phyloP scores from a whole-genome alignment of 2,113 vertebrate species.

The Embiotoca jacksoni region DNA sequence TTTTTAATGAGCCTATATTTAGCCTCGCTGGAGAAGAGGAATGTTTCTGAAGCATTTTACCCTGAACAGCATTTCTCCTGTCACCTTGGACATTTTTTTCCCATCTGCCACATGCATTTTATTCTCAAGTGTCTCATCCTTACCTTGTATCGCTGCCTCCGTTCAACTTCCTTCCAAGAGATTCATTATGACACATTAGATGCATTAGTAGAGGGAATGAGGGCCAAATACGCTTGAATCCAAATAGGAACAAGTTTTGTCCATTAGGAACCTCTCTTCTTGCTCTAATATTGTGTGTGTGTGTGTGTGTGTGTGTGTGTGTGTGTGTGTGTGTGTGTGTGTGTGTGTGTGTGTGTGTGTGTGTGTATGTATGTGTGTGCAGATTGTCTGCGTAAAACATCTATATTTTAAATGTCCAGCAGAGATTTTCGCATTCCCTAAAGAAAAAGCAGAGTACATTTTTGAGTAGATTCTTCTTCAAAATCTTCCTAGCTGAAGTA shows the following conservation, averaged over 20 bases:
- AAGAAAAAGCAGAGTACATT: neutral
- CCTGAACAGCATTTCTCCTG: constrained; percentile 70
- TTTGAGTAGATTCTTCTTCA: neutral
- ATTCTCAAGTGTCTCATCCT: constrained; percentile 33
- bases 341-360: neutral
- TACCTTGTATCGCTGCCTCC: constrained; percentile 22
- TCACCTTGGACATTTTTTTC: constrained; percentile 74
- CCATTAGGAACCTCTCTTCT: constrained; percentile 65
- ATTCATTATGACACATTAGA: constrained; percentile 71
- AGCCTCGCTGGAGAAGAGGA: constrained; percentile 61
- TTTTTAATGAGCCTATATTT: constrained; percentile 83
- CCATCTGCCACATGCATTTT: constrained; percentile 57
- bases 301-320: too few species aligned
- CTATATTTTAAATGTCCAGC: constrained; percentile 53
- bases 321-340: too few species aligned
- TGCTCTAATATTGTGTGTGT: constrained; percentile 10
- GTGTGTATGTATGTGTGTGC: neutral
- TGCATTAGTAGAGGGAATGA: constrained; percentile 70
- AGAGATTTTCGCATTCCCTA: constrained; percentile 17
- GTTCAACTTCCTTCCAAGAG: constrained; percentile 28
- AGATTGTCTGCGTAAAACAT: constrained; percentile 30
- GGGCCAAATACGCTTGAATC: constrained; percentile 58
- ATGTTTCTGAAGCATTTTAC: constrained; percentile 70
- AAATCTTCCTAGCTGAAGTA: neutral
- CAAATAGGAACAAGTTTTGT: constrained; percentile 71